Evolutionary conservation across 1,140 invertebrate species (phyloP), one percentile per base, ranked within the genome.

Genomic region (Zophobas atratus): DNA sequence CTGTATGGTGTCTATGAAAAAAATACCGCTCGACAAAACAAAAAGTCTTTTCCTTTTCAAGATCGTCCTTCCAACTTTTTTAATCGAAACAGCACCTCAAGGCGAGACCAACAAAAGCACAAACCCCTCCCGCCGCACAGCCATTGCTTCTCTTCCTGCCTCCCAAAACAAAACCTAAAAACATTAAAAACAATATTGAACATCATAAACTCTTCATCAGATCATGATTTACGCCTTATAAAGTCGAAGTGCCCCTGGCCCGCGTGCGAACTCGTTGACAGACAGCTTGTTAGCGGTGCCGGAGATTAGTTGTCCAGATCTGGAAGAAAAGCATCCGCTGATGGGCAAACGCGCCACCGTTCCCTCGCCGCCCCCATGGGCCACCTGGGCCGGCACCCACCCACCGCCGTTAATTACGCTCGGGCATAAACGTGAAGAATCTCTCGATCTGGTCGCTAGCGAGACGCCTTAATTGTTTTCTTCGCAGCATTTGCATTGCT

Each of bases 401-500:
- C 20, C 20, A 20, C 20, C 20, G 20, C 38, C 46, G 41, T 73
- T 77, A 73, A 77, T 77, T 77, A 77, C 75, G 34, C 48, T 8
- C 20, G 46, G 35, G 70, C 49, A 51, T 51, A 35, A 76, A 70
- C 55, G 75, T 67, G 36, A 41, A 35, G 48, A 35, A 63, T 49
- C 56, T 63, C 56, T 20, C 41, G 33, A 63, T 6, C 6, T 36
- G 6, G 55, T 75, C 72, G 32, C 63, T 70, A 56, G 70, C 57
- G 74, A 76, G 63, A 60, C 53, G 53, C 70, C 60, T 78, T 78
- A 78, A 78, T 78, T 78, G 77, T 78, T 78, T 74, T 74, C 57
- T 72, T 43, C 56, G 74, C 35, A 53, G 39, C 76, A 83, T 83
- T 83, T 83, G 81, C 82, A 83, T 83, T 83, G 82, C 82, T 82